Evolutionary conservation across 2,888 invertebrate species (phyloP).

Genomic region (Archaeoteleia sp.): DNA sequence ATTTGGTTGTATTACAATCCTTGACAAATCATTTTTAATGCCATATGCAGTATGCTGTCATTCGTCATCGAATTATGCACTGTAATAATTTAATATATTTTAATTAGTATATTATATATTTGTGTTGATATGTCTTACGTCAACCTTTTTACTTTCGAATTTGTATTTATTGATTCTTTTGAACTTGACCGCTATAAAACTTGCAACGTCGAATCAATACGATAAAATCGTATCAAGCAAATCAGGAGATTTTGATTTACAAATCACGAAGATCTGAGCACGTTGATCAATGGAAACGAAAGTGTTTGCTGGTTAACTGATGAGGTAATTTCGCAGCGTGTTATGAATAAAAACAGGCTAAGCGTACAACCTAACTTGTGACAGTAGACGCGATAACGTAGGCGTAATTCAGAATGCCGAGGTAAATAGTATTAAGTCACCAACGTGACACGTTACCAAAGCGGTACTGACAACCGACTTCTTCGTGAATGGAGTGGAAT

Average conservation of each 20-base stretch:
- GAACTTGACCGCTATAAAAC: constrained; percentile 27
- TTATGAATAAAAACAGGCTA: constrained; percentile 43
- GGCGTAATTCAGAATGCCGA: constrained; percentile 45
- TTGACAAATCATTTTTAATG: too few relatives aligned
- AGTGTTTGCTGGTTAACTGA: neutral
- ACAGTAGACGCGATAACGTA: constrained; percentile 19
- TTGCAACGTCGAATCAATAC: too few relatives aligned
- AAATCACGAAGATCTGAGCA: constrained; percentile 5
- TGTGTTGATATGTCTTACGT: too few relatives aligned
- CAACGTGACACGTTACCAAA: constrained; percentile 44
- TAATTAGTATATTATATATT: too few relatives aligned
- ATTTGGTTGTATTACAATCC: too few relatives aligned
- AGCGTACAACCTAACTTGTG: constrained; percentile 27
- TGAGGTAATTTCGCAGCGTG: constrained; percentile 17
- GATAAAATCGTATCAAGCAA: too few relatives aligned
- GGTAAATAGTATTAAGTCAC: constrained; percentile 44
- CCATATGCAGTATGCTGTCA: too few relatives aligned
- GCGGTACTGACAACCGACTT: constrained; percentile 47
- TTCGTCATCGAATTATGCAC: too few relatives aligned
- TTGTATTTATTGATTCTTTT: constrained; percentile 2
- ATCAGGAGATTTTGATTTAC: neutral
- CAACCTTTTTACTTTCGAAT: too few relatives aligned
- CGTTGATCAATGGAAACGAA: constrained; percentile 21
- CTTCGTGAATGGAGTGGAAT: constrained; percentile 45
- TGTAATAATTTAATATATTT: too few relatives aligned